phyloP scores from a whole-genome alignment of 2,797 vertebrate species.

The Psittacula echo region DNA sequence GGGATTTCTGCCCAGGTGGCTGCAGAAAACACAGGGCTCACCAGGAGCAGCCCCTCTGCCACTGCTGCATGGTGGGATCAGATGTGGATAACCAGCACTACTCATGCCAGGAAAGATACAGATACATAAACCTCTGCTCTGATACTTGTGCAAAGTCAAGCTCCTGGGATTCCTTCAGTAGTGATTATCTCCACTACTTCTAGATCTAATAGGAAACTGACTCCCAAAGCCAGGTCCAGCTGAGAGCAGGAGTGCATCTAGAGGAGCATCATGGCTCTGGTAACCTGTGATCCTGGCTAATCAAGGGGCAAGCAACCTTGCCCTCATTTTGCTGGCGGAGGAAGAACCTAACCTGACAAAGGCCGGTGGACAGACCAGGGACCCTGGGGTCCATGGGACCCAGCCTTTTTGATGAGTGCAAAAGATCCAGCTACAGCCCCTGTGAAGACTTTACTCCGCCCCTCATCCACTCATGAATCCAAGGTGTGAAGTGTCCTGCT shows the following conservation, averaged over 20 bases:
- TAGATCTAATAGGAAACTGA: background rate
- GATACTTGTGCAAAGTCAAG: background rate
- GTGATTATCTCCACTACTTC: background rate
- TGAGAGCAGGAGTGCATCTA: background rate
- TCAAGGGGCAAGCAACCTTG: background rate
- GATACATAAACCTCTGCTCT: background rate
- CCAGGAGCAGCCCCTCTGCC: background rate
- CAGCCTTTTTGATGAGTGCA: background rate
- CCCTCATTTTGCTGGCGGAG: background rate
- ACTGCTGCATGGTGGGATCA: rapidly evolving
- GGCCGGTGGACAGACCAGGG: background rate
- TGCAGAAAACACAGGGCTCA: background rate
- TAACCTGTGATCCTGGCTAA: background rate
- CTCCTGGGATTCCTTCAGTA: background rate
- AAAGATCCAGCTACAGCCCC: background rate
- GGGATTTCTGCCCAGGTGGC: background rate
- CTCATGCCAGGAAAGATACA: background rate
- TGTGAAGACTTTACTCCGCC: background rate
- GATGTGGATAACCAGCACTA: background rate
- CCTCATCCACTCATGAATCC: background rate
- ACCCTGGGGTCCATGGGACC: background rate
- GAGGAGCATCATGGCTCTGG: background rate
- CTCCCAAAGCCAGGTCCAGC: background rate
- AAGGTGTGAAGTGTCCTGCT: background rate
- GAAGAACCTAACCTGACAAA: background rate